Evolutionary conservation across 2,888 invertebrate species (phyloP).

Genomic region (Acanthopleura granulata): DNA sequence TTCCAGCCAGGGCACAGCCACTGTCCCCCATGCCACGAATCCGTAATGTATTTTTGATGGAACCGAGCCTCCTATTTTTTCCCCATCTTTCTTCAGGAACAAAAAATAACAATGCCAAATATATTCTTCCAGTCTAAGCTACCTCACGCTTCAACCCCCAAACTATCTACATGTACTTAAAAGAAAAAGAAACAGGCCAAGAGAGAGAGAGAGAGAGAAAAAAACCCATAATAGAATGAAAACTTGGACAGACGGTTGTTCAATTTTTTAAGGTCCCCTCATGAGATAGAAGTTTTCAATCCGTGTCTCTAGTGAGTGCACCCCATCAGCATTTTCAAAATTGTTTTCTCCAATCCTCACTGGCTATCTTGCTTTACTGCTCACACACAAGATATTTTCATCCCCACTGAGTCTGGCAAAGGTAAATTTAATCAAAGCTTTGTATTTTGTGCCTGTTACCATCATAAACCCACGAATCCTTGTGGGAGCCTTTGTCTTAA

Average conservation of each 20-base stretch:
- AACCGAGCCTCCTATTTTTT: background rate
- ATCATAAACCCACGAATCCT: background rate
- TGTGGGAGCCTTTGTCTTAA: background rate
- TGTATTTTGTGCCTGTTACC: slow-evolving; percentile 3
- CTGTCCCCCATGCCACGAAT: background rate
- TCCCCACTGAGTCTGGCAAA: slow-evolving; percentile 6
- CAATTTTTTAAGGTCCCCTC: background rate
- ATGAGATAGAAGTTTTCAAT: background rate
- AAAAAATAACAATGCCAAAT: too few species aligned
- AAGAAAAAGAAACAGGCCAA: too few species aligned
- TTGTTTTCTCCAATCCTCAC: slow-evolving; percentile 11
- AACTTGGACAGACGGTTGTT: too few species aligned
- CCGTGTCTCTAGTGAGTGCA: background rate
- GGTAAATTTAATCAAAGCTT: slow-evolving; percentile 6
- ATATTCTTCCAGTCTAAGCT: too few species aligned
- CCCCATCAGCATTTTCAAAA: slow-evolving; percentile 3
- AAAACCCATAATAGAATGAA: too few species aligned
- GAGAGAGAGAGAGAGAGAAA: too few species aligned
- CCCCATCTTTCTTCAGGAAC: slow-evolving; percentile 9
- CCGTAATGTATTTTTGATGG: slow-evolving; percentile 15
- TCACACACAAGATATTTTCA: background rate
- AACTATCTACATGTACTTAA: too few species aligned
- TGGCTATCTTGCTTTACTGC: background rate
- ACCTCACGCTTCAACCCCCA: too few species aligned
- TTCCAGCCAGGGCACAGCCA: background rate